These are phyloP conservation scores for Tachypleus tridentatus DNA, from an alignment of 1,140 invertebrate genomes.

Conservation along the genomic window DNA sequence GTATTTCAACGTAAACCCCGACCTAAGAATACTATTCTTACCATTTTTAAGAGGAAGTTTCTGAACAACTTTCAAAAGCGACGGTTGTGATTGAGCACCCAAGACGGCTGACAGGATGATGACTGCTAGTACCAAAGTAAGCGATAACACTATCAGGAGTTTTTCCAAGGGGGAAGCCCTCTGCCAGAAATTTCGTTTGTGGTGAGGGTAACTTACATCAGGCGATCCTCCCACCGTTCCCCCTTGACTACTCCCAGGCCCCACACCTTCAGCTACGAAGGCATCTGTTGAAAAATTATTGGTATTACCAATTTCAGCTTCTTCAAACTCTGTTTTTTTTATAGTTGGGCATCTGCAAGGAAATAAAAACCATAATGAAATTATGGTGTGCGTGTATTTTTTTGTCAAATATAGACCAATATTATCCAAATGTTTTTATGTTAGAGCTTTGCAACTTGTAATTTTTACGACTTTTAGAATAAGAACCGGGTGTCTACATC, in stretches of 20 bases:
- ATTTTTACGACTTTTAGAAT: no score
- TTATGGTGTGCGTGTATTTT: background rate
- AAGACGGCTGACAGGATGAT: slow-evolving; percentile 45
- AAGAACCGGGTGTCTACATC: no score
- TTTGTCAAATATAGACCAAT: no score
- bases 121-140: slow-evolving; percentile 35
- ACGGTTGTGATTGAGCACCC: slow-evolving; percentile 30
- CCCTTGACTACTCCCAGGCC: background rate
- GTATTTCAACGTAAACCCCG: no score
- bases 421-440: no score
- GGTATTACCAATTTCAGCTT: slow-evolving; percentile 35
- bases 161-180: slow-evolving; percentile 45
- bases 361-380: background rate
- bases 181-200: slow-evolving; percentile 45
- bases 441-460: no score
- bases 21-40: no score
- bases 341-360: slow-evolving; percentile 38
- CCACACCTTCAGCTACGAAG: slow-evolving; percentile 5
- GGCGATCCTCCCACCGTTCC: background rate
- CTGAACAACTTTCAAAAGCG: slow-evolving; percentile 16
- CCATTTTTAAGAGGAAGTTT: background rate
- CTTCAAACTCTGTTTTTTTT: slow-evolving; percentile 39
- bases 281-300: slow-evolving; percentile 24
- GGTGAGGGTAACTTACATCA: slow-evolving; percentile 34
- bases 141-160: slow-evolving; percentile 42